A percentile compares a stretch with the other conserved stretches of the same genome.
phyloP scores from a whole-genome alignment of 1,140 invertebrate species.

The Brachionus paranguensis region DNA sequence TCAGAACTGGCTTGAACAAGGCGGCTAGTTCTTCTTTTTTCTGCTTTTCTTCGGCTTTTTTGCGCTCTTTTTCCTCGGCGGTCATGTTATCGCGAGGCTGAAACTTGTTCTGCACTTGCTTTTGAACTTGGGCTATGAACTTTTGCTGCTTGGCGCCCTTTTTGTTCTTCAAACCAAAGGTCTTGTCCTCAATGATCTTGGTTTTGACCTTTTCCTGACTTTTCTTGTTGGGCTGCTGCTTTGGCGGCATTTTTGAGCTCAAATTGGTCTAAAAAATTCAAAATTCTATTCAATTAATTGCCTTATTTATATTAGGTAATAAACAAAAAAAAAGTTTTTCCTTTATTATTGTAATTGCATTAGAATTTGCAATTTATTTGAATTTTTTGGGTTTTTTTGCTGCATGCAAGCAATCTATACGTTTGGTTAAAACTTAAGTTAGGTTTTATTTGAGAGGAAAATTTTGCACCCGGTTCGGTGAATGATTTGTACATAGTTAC shows the following conservation, averaged over 20 bases:
- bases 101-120: conserved; percentile 83
- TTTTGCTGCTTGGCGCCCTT: conserved; percentile 98
- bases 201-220: conserved; percentile 31
- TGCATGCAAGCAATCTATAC: background rate
- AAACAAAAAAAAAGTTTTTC: background rate
- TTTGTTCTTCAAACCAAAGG: conserved; percentile 98
- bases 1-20: conserved; percentile 40
- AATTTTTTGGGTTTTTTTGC: background rate
- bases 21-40: conserved; percentile 34
- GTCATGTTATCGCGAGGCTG: conserved; percentile 39
- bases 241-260: conserved; percentile 31
- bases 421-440: background rate
- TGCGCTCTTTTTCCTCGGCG: conserved; percentile 46
- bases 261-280: background rate
- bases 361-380: background rate
- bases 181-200: conserved; percentile 71
- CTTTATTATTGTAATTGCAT: background rate
- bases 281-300: background rate
- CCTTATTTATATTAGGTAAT: background rate
- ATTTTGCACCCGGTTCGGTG: background rate
- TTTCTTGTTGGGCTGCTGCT: conserved; percentile 29
- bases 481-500: background rate
- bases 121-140: conserved; percentile 94
- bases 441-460: background rate
- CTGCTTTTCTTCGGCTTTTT: conserved; percentile 42